These are phyloP conservation scores for Xiphorhynchus elegans DNA, from an alignment of 2,113 vertebrate species.

Conservation along the genomic window DNA sequence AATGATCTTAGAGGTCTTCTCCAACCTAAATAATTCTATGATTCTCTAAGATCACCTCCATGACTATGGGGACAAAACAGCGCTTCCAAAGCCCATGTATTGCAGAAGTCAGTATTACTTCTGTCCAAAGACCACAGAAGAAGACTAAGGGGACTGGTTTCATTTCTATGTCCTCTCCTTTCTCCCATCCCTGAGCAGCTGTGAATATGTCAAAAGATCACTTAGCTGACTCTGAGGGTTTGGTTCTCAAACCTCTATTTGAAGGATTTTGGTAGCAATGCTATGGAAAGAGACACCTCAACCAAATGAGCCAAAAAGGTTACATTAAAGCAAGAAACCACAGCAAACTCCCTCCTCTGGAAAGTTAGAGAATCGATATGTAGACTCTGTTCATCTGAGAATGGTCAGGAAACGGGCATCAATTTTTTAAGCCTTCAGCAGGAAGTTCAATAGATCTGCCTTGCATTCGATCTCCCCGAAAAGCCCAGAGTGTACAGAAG, in stretches of 20 bases:
- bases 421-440: conserved; percentile 55
- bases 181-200: neutral
- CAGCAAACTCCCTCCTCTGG: neutral
- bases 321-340: neutral
- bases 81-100: neutral
- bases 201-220: neutral
- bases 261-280: neutral
- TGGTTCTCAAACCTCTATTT: neutral
- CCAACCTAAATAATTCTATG: accelerated
- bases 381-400: neutral
- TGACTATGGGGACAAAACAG: neutral
- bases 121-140: neutral
- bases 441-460: conserved; percentile 37
- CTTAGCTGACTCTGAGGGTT: neutral
- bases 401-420: neutral
- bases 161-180: neutral
- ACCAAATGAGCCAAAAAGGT: neutral
- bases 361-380: neutral
- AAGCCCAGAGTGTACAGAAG: neutral
- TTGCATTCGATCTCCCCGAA: neutral
- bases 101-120: neutral
- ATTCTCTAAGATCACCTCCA: neutral
- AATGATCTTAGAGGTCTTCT: neutral
- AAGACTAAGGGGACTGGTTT: neutral
- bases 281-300: neutral